Percentiles rank a stretch among this genome's conserved stretches.
Evolutionary conservation across 2,888 invertebrate species (phyloP).

Genomic region (Callimorpha dominula): DNA sequence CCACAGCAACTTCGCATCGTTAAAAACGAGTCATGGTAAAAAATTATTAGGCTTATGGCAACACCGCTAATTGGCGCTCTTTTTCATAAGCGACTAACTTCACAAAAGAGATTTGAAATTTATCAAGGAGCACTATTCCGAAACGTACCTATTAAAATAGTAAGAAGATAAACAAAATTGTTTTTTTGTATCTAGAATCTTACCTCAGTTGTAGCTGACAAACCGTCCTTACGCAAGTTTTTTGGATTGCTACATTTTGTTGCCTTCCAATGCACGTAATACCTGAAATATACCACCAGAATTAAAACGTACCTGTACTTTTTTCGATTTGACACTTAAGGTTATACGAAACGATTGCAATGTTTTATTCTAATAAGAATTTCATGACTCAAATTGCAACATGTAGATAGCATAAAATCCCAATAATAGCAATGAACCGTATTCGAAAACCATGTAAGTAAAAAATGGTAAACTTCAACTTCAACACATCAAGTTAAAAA

Average conservation of each 20-base stretch:
- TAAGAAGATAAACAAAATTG: neutral
- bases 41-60: slow-evolving; percentile 1
- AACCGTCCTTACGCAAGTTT: slow-evolving; percentile 70
- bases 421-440: too few relatives aligned
- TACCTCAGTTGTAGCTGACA: slow-evolving; percentile 86
- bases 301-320: neutral
- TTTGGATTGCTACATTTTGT: slow-evolving; percentile 71
- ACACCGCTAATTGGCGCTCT: slow-evolving; percentile 33
- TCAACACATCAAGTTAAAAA: too few relatives aligned
- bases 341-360: too few relatives aligned
- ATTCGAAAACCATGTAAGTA: too few relatives aligned
- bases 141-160: neutral
- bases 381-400: too few relatives aligned
- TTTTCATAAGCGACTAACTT: slow-evolving; percentile 48
- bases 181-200: slow-evolving; percentile 3
- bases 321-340: neutral
- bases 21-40: neutral
- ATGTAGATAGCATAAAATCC: too few relatives aligned
- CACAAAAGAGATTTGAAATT: slow-evolving; percentile 28
- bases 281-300: slow-evolving; percentile 60
- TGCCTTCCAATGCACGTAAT: slow-evolving; percentile 75
- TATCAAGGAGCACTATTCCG: neutral
- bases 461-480: too few relatives aligned
- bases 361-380: too few relatives aligned
- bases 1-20: neutral